These are phyloP conservation scores for Lanistes nyassanus DNA, from an alignment of 1,140 invertebrate species.

Conservation along the genomic window DNA sequence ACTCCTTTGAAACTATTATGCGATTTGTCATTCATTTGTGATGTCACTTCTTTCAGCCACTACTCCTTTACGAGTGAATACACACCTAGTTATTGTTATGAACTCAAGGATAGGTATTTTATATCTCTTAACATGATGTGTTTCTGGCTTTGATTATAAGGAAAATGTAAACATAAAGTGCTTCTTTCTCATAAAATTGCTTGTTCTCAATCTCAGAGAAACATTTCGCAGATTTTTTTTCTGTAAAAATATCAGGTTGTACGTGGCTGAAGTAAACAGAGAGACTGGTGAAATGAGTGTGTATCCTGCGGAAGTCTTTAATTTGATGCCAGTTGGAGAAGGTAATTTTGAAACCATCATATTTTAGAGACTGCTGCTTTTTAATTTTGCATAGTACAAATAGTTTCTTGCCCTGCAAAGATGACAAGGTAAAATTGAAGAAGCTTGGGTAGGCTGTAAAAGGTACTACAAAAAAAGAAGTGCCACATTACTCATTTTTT, in stretches of 20 bases:
- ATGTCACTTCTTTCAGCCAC: too few species aligned
- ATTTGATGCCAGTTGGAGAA: constrained; percentile 7
- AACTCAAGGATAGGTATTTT: too few species aligned
- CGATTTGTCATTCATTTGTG: too few species aligned
- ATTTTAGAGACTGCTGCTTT: background rate
- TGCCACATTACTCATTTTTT: too few species aligned
- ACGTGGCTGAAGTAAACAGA: constrained; percentile 21
- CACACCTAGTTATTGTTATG: too few species aligned
- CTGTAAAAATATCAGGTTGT: constrained; percentile 4
- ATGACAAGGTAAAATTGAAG: background rate
- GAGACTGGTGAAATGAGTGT: constrained; percentile 12
- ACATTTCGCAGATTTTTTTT: background rate
- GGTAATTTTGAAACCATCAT: constrained; percentile 1
- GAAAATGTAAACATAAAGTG: background rate
- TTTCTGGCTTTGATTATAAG: too few species aligned
- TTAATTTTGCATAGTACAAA: too few species aligned
- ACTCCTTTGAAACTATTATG: too few species aligned
- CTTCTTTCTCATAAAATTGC: background rate
- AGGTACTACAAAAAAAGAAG: background rate
- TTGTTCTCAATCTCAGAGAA: background rate
- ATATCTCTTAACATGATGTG: too few species aligned
- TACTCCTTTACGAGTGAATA: too few species aligned
- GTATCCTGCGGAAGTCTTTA: constrained; percentile 10
- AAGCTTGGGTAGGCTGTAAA: background rate
- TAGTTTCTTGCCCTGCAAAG: too few species aligned